Base-by-base conservation (phyloP, 2,113 vertebrate genomes). In the Sylvia atricapilla region DNA sequence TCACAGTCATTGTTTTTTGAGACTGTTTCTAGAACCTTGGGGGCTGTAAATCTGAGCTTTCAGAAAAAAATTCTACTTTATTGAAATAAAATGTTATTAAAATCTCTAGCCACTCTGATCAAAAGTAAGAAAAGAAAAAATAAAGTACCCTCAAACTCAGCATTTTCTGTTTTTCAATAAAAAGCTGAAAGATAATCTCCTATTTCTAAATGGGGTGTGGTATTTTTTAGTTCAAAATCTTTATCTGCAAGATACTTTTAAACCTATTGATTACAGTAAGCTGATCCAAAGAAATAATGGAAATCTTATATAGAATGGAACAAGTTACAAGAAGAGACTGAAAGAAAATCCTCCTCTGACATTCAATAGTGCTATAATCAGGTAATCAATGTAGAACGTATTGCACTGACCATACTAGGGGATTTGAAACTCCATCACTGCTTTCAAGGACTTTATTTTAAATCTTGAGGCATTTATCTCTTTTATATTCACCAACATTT, bases 341-440 rank as follows among this genome's bases (percentile, higher is more conserved):
- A 50, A 63, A 81, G 69, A 93, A 93, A 95, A 95, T 93, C 33
- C 74, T 93, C 15, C 69, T 47, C 6, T 4, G 37, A 63, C 52
- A 64, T 91, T 84, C 56, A 84, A 19, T 87, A 87, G 73, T 33
- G 27, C 39, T 5, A 3, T 68, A 89, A 94, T 93, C 77, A 93
- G 69, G 74, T 93, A 89, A 93, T 96, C 76, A 63, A 82, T 72
- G 77, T 50, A 27, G 69, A 84, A 91, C 47, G 81, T 15, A 84
- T 14, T 81, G 39, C 1, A 4, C 77, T 78, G 77, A 81, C 43
- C 67, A 19, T 59, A 67, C 7, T 56, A 30, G 27, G 11, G 47
- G 33, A 78, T 72, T 64, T 89, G 39, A 81, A 94, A 67, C n/a
- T 75, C 27, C 35, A 62, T 89, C 84, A 82, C 19, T 59, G 27